phyloP scores from a whole-genome alignment of 2,113 vertebrate species.

The Chionis minor region DNA sequence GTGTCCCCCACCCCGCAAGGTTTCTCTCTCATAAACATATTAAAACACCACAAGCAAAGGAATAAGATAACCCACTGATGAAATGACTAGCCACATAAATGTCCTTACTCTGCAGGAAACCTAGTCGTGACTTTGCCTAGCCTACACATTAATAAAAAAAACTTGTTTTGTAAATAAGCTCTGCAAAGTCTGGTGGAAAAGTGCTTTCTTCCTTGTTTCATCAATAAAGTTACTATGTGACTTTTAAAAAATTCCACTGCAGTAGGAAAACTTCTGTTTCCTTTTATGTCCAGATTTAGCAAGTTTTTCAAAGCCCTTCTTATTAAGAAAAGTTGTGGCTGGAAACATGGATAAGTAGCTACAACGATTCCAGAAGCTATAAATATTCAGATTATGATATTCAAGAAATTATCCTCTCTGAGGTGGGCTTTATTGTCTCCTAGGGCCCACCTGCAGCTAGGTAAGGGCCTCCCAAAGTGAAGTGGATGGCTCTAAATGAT shows the following conservation, averaged over 20 bases:
- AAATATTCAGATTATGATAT: constrained; percentile 76
- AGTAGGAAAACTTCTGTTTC: constrained; percentile 79
- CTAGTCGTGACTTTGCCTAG: constrained; percentile 6
- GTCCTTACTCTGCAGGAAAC: constrained; percentile 49
- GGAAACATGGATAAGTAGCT: constrained; percentile 79
- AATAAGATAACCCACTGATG: constrained; percentile 31
- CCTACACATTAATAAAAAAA: constrained; percentile 64
- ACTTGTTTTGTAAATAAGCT: constrained; percentile 75
- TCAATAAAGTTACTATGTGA: constrained; percentile 82
- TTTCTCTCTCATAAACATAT: constrained; percentile 7
- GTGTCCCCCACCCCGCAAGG: not conserved
- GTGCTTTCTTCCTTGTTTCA: constrained; percentile 79
- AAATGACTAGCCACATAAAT: constrained; percentile 1
- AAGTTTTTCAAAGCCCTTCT: constrained; percentile 83
- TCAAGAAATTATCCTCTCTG: constrained; percentile 75
- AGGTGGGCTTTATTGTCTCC: constrained; percentile 78
- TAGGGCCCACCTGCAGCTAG: constrained; percentile 72
- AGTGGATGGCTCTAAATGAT: constrained; percentile 80
- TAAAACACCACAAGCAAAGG: not conserved
- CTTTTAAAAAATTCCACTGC: constrained; percentile 80
- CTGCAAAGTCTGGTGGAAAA: constrained; percentile 76
- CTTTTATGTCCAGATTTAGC: constrained; percentile 81
- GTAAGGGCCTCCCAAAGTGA: constrained; percentile 71
- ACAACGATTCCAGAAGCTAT: constrained; percentile 75
- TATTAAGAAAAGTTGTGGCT: constrained; percentile 80